Evolutionary conservation across 1,140 invertebrate species (phyloP), one percentile per base, ranked within the genome.

Genomic region (Caerostris extrusa): DNA sequence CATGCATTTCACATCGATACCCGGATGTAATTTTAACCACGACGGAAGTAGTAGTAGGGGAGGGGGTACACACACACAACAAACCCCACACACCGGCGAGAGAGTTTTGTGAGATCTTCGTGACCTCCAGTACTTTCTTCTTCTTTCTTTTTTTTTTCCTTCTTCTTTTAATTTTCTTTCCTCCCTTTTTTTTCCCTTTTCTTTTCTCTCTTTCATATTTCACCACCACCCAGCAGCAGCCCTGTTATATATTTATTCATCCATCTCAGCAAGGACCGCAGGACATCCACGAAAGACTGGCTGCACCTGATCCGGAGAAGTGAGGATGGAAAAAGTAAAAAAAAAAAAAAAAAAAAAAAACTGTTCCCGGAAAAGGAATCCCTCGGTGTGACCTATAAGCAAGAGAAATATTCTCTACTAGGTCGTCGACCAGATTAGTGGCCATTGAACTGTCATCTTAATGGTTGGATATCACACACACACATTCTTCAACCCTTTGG

Each of bases 91-190:
- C 53, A 17, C 71, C 8, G 58, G 67, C 19, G 7, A 50, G 58
- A 34, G 82, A 90, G 88, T 90, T 90, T 90, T 90, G 67, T 90
- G 88, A 90, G 88, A 90, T 90, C 88, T 67, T 90, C 67, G 88
- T 90, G 88, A 90, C 88, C 88, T 90, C 88, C 88, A 90, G 77
- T 67, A 71, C 88, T 67, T 90, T 90, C 55, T 90, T 17, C 88
- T 17, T 34, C 10, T 10, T 57, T 86, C 56, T 86, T n/a, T 82
- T 67, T 56, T 19, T 55, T 86, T 17, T 61, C 56, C 53, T 8
- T 67, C 67, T 88, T 88, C 55, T 64, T 50, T 61, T 34, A 58
- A 85, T 85, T 57, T 85, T 85, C 53, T 77, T 77, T 77, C 71
- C 83, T 85, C 83, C 83, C 83, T 85, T 85, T 50, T 17, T 50